These are phyloP conservation scores for Paguma larvata DNA, from an alignment of 2,797 vertebrate species.

Conservation along the genomic window DNA sequence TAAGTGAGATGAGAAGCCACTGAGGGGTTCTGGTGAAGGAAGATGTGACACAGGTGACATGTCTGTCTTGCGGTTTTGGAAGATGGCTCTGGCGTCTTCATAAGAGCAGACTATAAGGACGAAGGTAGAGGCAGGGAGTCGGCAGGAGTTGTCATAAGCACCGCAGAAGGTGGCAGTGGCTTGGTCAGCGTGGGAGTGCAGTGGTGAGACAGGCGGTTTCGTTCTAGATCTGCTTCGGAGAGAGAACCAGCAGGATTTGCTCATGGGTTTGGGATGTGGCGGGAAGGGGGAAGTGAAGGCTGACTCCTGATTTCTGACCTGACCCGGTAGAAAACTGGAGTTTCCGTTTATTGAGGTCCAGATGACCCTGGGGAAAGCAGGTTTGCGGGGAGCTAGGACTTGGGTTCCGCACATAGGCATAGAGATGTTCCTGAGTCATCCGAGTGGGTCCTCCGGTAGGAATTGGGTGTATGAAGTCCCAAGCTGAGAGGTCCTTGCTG, in stretches of 20 bases:
- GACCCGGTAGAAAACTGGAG: not conserved
- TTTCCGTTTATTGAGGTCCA: slow-evolving; percentile 18
- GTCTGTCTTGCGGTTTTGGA: not conserved
- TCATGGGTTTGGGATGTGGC: not conserved
- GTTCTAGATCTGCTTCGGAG: not conserved
- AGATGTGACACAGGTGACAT: not conserved
- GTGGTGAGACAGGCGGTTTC: not conserved
- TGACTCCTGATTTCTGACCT: not conserved
- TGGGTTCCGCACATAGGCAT: not conserved
- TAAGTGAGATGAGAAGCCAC: not conserved
- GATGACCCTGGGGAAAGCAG: not conserved
- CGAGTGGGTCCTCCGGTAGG: not conserved
- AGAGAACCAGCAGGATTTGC: not conserved
- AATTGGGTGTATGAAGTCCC: not conserved
- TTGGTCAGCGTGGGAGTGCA: not conserved
- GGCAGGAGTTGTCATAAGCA: not conserved
- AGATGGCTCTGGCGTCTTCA: not conserved
- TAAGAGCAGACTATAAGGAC: not conserved
- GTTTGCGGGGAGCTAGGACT: not conserved
- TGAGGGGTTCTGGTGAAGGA: not conserved
- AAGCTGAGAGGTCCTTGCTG: not conserved
- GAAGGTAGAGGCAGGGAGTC: not conserved
- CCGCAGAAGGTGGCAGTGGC: not conserved
- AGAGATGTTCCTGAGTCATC: not conserved
- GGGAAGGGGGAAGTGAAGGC: not conserved